These are phyloP conservation scores for Crossoptilon crossoptilon DNA, from an alignment of 2,797 vertebrate genomes.

Conservation along the genomic window DNA sequence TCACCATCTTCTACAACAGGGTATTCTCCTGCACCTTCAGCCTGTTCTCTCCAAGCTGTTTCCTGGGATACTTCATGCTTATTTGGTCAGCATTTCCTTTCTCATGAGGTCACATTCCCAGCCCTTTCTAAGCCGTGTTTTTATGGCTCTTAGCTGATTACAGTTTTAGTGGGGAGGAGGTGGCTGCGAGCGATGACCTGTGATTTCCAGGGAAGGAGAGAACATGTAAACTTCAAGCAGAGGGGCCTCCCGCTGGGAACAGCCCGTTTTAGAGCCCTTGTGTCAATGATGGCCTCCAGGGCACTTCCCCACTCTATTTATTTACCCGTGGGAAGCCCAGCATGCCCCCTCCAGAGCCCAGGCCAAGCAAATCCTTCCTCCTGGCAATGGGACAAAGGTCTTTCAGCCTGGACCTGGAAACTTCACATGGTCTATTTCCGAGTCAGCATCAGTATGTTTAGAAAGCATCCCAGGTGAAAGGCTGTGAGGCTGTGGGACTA, in stretches of 20 bases:
- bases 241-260: conserved; percentile 77
- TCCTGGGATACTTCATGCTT: neutral
- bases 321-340: conserved; percentile 47
- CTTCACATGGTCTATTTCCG: neutral
- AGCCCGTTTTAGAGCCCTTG: conserved; percentile 86
- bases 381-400: neutral
- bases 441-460: neutral
- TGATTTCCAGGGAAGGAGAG: conserved; percentile 55
- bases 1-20: neutral
- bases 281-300: conserved; percentile 84
- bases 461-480: neutral
- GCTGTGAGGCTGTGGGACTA: neutral
- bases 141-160: conserved; percentile 58
- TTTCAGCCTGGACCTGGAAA: neutral
- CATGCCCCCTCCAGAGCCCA: neutral
- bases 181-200: conserved; percentile 50
- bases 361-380: neutral
- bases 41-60: neutral
- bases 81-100: conserved; percentile 9
- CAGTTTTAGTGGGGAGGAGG: conserved; percentile 58
- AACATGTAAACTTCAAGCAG: conserved; percentile 60
- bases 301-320: conserved; percentile 58
- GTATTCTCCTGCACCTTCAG: neutral
- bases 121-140: conserved; percentile 45
- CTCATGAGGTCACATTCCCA: conserved; percentile 23